phyloP scores from a whole-genome alignment of 2,888 invertebrate genomes.

The Acronicta alni region DNA sequence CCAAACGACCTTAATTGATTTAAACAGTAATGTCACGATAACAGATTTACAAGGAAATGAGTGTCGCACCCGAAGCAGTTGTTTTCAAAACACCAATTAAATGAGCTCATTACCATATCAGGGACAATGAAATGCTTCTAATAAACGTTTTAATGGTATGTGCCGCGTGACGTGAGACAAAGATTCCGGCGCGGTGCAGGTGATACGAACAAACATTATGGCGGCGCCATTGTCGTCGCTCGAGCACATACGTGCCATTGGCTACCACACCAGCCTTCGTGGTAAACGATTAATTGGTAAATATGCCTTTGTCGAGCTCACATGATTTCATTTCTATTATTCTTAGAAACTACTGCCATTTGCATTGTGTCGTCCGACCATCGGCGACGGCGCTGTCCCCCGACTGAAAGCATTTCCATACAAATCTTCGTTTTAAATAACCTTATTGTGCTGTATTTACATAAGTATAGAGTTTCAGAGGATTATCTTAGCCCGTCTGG shows the following conservation, averaged over 20 bases:
- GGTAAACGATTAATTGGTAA: slow-evolving; percentile 38
- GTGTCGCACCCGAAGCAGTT: slow-evolving; percentile 8
- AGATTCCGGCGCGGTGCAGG: no score
- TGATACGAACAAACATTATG: not conserved
- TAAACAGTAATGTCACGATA: slow-evolving; percentile 1
- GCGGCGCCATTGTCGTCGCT: slow-evolving; percentile 6
- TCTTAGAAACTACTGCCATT: slow-evolving; percentile 34
- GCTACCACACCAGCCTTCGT: slow-evolving; percentile 21
- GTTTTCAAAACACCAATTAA: slow-evolving; percentile 36
- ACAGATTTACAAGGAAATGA: slow-evolving; percentile 5
- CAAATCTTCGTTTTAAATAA: slow-evolving; percentile 21
- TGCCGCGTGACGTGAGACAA: slow-evolving; percentile 5
- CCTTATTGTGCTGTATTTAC: slow-evolving; percentile 36
- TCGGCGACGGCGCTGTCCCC: slow-evolving; percentile 8
- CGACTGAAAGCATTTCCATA: slow-evolving; percentile 23
- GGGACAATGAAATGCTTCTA: slow-evolving; percentile 39
- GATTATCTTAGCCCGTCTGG: slow-evolving; percentile 32
- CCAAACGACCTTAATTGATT: slow-evolving; percentile 6
- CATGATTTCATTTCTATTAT: slow-evolving; percentile 40
- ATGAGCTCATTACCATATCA: slow-evolving; percentile 37
- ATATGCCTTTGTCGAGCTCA: slow-evolving; percentile 35
- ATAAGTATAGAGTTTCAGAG: slow-evolving; percentile 40
- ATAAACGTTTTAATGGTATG: slow-evolving; percentile 35
- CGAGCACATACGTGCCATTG: not conserved
- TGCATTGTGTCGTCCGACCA: slow-evolving; percentile 18